Evolutionary conservation across 1,140 invertebrate genomes (phyloP), one percentile per base, ranked within the genome.

Genomic region (Manduca sexta): DNA sequence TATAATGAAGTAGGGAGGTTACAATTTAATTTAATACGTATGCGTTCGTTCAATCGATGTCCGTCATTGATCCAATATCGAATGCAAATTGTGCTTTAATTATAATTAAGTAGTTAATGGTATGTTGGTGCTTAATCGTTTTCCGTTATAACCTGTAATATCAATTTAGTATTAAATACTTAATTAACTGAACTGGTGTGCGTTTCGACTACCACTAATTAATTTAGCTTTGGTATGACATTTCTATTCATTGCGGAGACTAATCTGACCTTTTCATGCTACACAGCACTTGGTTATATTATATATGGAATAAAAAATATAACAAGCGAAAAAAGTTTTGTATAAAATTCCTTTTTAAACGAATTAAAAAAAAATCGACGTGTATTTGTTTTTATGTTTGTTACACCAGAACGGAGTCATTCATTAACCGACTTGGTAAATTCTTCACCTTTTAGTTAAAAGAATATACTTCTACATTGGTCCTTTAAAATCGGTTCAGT

Each of bases 31-130:
- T 40, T 18, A 10, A 17, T 12, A 40, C 16, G 14, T 40, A 57
- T 54, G 60, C 59, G 60, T 71, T 40, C 58, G 61, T 62, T 69
- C 60, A 72, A 67, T 65, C 60, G 66, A 65, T 59, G 54, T 59
- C 55, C 50, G 52, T 49, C 60, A 60, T 51, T 60, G 56, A 58
- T 62, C 48, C 51, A 55, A 51, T 54, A 57, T 58, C 40, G 34
- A 31, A 48, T 52, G 49, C 49, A 49, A 52, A 57, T 57, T 48
- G 49, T 45, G 17, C 38, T 57, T 57, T 57, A 52, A 57, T 52
- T 52, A 57, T 49, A 57, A 49, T 57, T 52, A 51, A 50, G 44
- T 42, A 40, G 18, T 40, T 8, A 40, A 40, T 40, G 18, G 38
- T 18, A 40, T 40, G 38, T 13, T 40, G 38, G 18, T 40, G 37